Evolutionary conservation across 2,888 invertebrate genomes (phyloP).

Genomic region (Heliconius cydno): DNA sequence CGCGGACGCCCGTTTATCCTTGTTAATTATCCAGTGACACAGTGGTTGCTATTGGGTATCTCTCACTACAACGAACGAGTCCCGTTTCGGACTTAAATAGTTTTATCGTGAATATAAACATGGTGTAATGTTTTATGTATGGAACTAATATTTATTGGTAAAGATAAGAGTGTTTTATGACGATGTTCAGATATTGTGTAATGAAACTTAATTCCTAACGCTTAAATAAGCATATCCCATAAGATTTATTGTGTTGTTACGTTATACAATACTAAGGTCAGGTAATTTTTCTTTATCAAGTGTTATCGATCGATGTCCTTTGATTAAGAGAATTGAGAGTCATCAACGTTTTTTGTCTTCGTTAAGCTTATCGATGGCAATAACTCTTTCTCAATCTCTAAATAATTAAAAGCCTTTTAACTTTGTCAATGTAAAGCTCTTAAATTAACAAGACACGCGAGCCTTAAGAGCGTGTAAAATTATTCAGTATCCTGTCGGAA

Average conservation of each 20-base stretch:
- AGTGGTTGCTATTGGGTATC: slow-evolving; percentile 63
- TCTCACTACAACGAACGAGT: slow-evolving; percentile 56
- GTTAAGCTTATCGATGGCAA: slow-evolving; percentile 43
- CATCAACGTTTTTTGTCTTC: slow-evolving; percentile 28
- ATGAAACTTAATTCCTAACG: slow-evolving; percentile 39
- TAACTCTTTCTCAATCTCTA: slow-evolving; percentile 51
- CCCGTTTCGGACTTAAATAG: slow-evolving; percentile 49
- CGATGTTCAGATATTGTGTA: slow-evolving; percentile 37
- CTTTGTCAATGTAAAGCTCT: slow-evolving; percentile 65
- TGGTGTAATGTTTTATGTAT: slow-evolving; percentile 43
- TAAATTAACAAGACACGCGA: slow-evolving; percentile 76
- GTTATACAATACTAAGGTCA: slow-evolving; percentile 26
- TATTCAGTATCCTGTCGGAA: slow-evolving; percentile 79
- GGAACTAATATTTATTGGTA: slow-evolving; percentile 34
- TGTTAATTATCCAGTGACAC: slow-evolving; percentile 69
- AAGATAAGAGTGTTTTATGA: slow-evolving; percentile 43
- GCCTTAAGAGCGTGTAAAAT: slow-evolving; percentile 81
- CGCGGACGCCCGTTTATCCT: slow-evolving; percentile 60
- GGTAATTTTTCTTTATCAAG: slow-evolving; percentile 14
- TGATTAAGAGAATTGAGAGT: slow-evolving; percentile 26
- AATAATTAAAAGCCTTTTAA: slow-evolving; percentile 62
- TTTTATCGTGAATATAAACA: slow-evolving; percentile 47
- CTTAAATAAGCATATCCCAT: slow-evolving; percentile 31
- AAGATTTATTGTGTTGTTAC: slow-evolving; percentile 32
- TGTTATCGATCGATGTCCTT: slow-evolving; percentile 24